Evolutionary conservation across 2,113 vertebrate species (phyloP).

Genomic region (Hylia prasina): DNA sequence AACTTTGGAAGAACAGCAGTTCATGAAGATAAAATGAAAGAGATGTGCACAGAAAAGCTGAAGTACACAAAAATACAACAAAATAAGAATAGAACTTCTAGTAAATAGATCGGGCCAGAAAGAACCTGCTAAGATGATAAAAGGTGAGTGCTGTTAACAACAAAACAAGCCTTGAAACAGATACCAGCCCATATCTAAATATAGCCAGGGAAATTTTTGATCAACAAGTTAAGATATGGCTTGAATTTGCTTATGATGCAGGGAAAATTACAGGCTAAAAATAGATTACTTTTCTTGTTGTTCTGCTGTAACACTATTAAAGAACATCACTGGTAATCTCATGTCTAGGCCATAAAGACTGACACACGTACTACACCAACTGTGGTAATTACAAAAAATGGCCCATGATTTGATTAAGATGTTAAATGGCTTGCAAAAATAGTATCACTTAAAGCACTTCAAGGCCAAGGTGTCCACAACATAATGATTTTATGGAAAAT

Average conservation of each 20-base stretch:
- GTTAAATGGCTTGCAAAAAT: conserved; percentile 10
- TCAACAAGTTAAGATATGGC: not conserved
- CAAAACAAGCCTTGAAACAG: not conserved
- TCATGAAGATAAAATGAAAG: not conserved
- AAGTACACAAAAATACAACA: not conserved
- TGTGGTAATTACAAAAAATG: conserved; percentile 40
- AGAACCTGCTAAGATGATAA: not conserved
- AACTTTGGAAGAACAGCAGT: not conserved
- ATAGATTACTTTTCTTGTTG: not conserved
- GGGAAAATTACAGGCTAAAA: conserved; percentile 24
- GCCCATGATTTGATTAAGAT: not conserved
- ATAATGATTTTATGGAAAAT: not conserved
- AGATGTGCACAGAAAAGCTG: not conserved
- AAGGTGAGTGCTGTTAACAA: not conserved
- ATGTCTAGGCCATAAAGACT: not conserved
- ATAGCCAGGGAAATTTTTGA: not conserved
- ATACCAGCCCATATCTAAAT: not conserved
- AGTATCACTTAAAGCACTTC: not conserved
- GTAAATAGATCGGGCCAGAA: not conserved
- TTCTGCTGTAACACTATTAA: not conserved
- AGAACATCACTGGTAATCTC: not conserved
- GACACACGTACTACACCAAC: not conserved
- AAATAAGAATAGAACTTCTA: not conserved
- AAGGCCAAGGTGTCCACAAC: not conserved
- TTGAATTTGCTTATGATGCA: not conserved